These are phyloP conservation scores for Eretmochelys imbricata DNA, from an alignment of 2,113 vertebrate species.

Conservation along the genomic window DNA sequence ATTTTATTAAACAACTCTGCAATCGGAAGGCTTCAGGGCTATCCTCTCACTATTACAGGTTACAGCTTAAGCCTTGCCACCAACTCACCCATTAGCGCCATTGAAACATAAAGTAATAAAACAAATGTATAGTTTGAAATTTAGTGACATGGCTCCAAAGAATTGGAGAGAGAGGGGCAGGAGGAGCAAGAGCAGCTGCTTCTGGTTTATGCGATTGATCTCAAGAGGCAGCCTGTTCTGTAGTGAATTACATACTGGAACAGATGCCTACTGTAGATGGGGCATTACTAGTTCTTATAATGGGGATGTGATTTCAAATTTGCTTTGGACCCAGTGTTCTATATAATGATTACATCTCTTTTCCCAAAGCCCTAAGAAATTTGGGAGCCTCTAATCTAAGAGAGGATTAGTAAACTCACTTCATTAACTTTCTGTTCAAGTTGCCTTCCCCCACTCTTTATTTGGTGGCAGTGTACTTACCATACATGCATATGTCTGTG, in stretches of 20 bases:
- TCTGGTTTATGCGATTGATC: conserved; percentile 67
- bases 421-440: conserved; percentile 59
- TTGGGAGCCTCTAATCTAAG: conserved; percentile 41
- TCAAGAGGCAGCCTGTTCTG: conserved; percentile 58
- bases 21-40: not conserved
- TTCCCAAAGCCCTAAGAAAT: not conserved
- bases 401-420: conserved; percentile 45
- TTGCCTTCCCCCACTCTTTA: not conserved
- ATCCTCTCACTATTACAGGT: conserved; percentile 46
- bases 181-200: conserved; percentile 75
- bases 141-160: conserved; percentile 65
- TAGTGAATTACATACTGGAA: conserved; percentile 31
- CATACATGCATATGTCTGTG: not conserved
- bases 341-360: conserved; percentile 12
- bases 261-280: conserved; percentile 62
- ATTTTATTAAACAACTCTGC: conserved; percentile 65
- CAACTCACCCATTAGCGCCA: conserved; percentile 28
- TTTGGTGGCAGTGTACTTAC: not conserved
- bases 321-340: conserved; percentile 37
- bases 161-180: conserved; percentile 56
- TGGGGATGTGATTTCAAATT: conserved; percentile 44
- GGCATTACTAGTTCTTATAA: conserved; percentile 67
- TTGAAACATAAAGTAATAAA: conserved; percentile 68
- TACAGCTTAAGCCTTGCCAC: conserved; percentile 49
- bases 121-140: conserved; percentile 69